Percentiles rank a stretch among this genome's conserved stretches.
These are phyloP conservation scores for Otocyon megalotis DNA, from an alignment of 2,113 vertebrate genomes.

Conservation along the genomic window DNA sequence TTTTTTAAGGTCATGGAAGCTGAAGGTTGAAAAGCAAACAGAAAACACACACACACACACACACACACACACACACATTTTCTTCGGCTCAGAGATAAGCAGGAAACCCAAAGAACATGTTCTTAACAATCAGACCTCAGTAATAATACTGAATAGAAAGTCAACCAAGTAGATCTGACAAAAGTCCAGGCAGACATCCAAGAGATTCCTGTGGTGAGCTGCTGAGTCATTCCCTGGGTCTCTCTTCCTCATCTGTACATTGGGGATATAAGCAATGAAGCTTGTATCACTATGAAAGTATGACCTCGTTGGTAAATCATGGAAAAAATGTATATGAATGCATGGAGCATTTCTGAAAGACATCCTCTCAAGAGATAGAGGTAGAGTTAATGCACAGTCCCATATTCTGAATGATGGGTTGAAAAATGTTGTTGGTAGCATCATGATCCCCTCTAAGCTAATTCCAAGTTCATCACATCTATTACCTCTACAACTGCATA, in stretches of 20 bases:
- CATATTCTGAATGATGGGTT: background rate
- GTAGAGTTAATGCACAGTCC: background rate
- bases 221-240: background rate
- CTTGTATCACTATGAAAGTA: background rate
- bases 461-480: background rate
- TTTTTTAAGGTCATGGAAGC: constrained; percentile 59
- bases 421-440: background rate
- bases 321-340: background rate
- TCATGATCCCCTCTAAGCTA: background rate
- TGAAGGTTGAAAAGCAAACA: constrained; percentile 71
- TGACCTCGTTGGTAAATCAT: background rate
- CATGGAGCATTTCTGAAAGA: constrained; percentile 29
- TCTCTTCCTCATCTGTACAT: background rate
- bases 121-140: constrained; percentile 53
- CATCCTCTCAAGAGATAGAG: background rate
- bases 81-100: constrained; percentile 65
- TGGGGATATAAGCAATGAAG: background rate
- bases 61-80: background rate
- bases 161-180: background rate
- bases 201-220: background rate
- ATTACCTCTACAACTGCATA: background rate
- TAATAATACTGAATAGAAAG: constrained; percentile 53
- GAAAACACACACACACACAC: background rate
- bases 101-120: constrained; percentile 53
- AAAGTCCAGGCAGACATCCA: background rate